These are phyloP conservation scores for Uria aalge DNA, from an alignment of 2,113 vertebrate genomes.

Conservation along the genomic window DNA sequence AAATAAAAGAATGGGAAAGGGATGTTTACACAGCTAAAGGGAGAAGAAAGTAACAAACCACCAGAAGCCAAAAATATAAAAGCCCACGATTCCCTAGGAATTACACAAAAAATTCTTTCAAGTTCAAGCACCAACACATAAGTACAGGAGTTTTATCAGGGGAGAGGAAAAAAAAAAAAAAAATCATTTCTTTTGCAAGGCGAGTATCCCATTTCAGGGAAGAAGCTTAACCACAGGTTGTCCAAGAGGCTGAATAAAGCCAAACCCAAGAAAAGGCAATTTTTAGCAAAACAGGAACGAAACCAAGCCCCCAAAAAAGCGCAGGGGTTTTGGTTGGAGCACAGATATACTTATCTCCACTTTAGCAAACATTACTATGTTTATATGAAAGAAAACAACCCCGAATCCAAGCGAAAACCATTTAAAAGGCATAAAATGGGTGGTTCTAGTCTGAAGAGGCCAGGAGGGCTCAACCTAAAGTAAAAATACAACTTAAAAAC, in stretches of 20 bases:
- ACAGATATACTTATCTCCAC: neutral
- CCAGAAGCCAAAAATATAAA: neutral
- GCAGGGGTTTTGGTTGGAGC: neutral
- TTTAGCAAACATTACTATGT: neutral
- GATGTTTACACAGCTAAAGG: neutral
- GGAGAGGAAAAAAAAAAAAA: neutral
- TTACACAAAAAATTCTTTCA: neutral
- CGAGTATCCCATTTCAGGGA: neutral
- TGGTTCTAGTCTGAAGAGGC: neutral
- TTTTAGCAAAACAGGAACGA: neutral
- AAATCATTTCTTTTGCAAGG: neutral
- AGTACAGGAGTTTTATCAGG: neutral
- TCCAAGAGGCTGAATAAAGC: neutral
- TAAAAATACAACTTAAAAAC: neutral
- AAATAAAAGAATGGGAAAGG: neutral
- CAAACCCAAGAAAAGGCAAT: neutral
- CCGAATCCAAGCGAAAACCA: neutral
- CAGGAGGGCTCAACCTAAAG: neutral
- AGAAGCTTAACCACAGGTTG: neutral
- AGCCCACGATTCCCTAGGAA: neutral
- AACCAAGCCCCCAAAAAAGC: neutral
- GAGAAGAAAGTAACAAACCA: neutral
- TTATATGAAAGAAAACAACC: neutral
- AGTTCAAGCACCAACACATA: neutral
- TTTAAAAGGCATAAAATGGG: neutral